phyloP scores from a whole-genome alignment of 2,113 vertebrate genomes.

The Lophius piscatorius region DNA sequence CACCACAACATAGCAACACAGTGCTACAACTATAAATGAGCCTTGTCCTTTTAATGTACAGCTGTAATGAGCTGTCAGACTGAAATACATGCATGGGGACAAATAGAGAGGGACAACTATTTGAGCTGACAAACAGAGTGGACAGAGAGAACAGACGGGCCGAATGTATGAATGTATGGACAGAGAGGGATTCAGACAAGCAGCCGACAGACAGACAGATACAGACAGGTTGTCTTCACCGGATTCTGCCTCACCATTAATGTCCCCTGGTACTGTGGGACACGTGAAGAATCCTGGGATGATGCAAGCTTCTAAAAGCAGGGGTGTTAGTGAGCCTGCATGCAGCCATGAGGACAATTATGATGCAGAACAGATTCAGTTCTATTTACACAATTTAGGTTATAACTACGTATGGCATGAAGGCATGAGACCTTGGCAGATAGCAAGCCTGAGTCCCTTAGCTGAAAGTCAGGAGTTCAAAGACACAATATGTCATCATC shows the following conservation, averaged over 20 bases:
- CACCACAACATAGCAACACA: constrained; percentile 55
- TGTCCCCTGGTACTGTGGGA: constrained; percentile 63
- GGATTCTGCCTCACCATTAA: constrained; percentile 57
- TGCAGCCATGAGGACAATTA: constrained; percentile 70
- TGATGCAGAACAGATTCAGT: constrained; percentile 69
- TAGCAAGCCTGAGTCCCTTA: constrained; percentile 37
- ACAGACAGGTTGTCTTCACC: constrained; percentile 64
- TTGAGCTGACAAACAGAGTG: constrained; percentile 39
- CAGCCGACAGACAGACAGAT: constrained; percentile 50
- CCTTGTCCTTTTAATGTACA: constrained; percentile 36
- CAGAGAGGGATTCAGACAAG: constrained; percentile 31
- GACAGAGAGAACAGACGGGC: constrained; percentile 31
- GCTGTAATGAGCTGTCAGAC: constrained; percentile 54
- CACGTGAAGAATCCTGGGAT: constrained; percentile 75
- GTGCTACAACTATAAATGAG: constrained; percentile 53
- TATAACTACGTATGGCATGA: constrained; percentile 59
- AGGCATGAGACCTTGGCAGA: constrained; percentile 61
- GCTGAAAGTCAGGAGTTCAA: constrained; percentile 55
- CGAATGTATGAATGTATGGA: too few species aligned
- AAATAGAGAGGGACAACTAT: constrained; percentile 14
- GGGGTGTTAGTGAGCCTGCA: constrained; percentile 63
- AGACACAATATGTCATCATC: constrained; percentile 38
- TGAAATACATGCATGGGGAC: constrained; percentile 42
- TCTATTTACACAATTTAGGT: constrained; percentile 62
- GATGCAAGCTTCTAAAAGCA: constrained; percentile 80